phyloP scores from a whole-genome alignment of 2,888 invertebrate genomes.

The Melolontha melolontha region DNA sequence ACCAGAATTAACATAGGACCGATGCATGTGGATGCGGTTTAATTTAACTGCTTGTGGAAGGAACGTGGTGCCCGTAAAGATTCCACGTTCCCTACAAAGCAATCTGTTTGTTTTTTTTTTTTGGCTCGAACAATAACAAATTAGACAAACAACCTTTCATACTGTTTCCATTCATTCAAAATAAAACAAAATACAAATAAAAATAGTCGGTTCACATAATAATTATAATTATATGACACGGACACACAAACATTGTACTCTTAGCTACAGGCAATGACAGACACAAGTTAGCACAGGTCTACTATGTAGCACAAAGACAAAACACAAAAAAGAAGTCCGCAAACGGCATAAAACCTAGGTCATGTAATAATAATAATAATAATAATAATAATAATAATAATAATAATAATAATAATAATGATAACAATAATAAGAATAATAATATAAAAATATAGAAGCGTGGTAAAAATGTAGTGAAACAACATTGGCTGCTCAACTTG shows the following conservation, averaged over 20 bases:
- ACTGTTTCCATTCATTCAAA: constrained; percentile 54
- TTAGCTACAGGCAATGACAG: constrained; percentile 67
- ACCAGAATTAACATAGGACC: no score
- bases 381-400: constrained; percentile 49
- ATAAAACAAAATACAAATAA: constrained; percentile 59
- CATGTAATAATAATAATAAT: constrained; percentile 16
- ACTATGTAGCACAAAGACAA: constrained; percentile 58
- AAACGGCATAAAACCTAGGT: constrained; percentile 40
- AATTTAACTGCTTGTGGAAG: no score
- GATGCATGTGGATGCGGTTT: no score
- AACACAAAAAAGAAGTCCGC: constrained; percentile 52
- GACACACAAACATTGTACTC: constrained; percentile 58
- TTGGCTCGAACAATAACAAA: constrained; percentile 49
- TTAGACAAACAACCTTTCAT: constrained; percentile 53
- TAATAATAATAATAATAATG: constrained; percentile 37
- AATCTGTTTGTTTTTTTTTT: background rate
- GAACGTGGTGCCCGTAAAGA: no score
- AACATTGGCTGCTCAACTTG: constrained; percentile 64
- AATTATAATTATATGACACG: constrained; percentile 50
- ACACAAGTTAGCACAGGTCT: constrained; percentile 66
- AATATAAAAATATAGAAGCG: constrained; percentile 47
- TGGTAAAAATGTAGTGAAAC: constrained; percentile 53
- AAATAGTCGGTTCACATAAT: constrained; percentile 33
- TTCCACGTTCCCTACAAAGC: no score
- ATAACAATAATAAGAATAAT: constrained; percentile 43